phyloP scores from a whole-genome alignment of 2,888 invertebrate species.

The Polydrusus cervinus region DNA sequence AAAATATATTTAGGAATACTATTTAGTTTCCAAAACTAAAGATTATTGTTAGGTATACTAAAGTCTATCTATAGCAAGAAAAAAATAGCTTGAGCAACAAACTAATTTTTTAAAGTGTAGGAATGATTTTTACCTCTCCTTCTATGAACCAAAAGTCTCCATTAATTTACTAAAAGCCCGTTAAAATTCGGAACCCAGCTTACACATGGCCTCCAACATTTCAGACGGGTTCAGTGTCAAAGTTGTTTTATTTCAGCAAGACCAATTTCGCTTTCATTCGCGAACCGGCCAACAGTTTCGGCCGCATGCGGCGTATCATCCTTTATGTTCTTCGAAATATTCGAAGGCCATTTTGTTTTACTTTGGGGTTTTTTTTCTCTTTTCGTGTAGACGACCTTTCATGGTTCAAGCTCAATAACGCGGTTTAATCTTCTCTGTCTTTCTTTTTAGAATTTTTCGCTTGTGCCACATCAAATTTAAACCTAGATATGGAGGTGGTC shows the following conservation, averaged over 20 bases:
- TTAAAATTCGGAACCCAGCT: conserved; percentile 30
- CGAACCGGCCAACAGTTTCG: conserved; percentile 38
- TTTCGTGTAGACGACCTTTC: conserved; percentile 55
- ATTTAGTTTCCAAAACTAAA: too few relatives aligned
- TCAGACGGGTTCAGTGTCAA: conserved; percentile 32
- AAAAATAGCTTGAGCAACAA: too few relatives aligned
- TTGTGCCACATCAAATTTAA: too few relatives aligned
- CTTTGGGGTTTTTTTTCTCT: conserved; percentile 42
- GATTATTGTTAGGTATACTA: too few relatives aligned
- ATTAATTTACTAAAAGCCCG: conserved; percentile 18
- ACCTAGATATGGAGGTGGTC: background rate
- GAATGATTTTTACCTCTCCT: too few relatives aligned
- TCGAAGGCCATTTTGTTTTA: conserved; percentile 56
- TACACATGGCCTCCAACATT: conserved; percentile 33
- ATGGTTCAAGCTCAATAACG: conserved; percentile 54
- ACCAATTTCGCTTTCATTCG: conserved; percentile 48
- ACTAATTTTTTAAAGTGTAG: too few relatives aligned
- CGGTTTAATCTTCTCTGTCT: conserved; percentile 23
- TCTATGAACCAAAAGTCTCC: background rate
- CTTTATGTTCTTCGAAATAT: conserved; percentile 54
- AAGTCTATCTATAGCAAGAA: too few relatives aligned
- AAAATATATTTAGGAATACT: too few relatives aligned
- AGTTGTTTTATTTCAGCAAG: conserved; percentile 34
- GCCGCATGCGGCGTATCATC: conserved; percentile 52
- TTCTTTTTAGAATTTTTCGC: background rate